Percentiles rank a stretch among this genome's conserved stretches.
These are phyloP conservation scores for Drosophila santomea DNA, from an alignment of 1,140 invertebrate species.

Conservation along the genomic window DNA sequence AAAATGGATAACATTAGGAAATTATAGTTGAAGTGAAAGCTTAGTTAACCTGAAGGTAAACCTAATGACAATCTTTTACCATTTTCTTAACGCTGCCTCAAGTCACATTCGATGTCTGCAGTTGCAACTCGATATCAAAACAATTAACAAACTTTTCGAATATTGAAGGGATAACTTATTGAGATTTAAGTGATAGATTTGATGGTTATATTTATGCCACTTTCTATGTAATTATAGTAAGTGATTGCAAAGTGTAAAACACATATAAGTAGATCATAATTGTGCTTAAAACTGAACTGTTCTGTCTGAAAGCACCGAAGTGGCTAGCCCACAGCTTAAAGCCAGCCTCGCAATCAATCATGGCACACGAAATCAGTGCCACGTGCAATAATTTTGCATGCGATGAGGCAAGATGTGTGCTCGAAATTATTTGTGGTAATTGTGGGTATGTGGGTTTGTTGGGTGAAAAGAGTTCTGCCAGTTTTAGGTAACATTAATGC, in stretches of 20 bases:
- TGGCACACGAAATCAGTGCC: constrained; percentile 38
- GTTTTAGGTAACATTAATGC: constrained; percentile 43
- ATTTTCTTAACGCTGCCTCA: constrained; percentile 19
- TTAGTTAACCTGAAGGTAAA: too few relatives aligned
- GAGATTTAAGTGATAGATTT: not conserved
- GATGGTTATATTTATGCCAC: too few relatives aligned
- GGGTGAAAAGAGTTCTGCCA: constrained; percentile 24
- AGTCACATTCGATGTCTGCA: constrained; percentile 24
- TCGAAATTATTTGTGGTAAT: constrained; percentile 48
- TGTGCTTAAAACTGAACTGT: not conserved
- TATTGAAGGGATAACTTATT: not conserved
- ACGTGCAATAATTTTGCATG: constrained; percentile 46
- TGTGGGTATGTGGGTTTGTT: constrained; percentile 3
- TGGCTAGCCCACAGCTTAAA: constrained; percentile 14
- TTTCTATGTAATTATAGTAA: constrained; percentile 10
- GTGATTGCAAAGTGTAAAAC: not conserved
- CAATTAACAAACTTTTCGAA: constrained; percentile 51
- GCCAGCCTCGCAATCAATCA: constrained; percentile 27
- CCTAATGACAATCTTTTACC: not conserved
- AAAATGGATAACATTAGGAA: too few relatives aligned
- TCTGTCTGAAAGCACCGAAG: not conserved
- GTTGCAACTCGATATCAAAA: constrained; percentile 46
- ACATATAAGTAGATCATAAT: not conserved
- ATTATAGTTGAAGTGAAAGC: too few relatives aligned
- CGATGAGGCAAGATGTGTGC: constrained; percentile 9